Conservation (phyloP, 2,888 invertebrate species). For the Ceramica pisi region DNA sequence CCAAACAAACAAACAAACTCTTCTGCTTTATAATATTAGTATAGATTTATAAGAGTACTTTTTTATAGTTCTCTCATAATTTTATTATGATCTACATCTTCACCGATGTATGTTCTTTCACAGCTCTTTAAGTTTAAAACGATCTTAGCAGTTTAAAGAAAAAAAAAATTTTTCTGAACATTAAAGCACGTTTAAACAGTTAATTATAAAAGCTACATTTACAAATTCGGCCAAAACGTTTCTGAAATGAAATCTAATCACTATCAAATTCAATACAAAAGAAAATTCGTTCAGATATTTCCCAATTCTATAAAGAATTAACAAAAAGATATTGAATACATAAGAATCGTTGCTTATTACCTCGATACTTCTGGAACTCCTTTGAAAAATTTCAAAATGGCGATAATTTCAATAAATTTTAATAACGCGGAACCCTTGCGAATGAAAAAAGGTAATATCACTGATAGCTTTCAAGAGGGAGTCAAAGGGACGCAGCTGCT, state of each 20-base stretch:
- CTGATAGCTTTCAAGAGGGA: constrained; percentile 70
- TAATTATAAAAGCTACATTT: neutral
- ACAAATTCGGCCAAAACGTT: neutral
- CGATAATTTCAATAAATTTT: constrained; percentile 73
- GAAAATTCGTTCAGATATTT: constrained; percentile 35
- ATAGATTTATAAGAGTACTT: no score
- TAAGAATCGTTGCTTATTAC: constrained; percentile 54
- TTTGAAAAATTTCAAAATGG: constrained; percentile 58
- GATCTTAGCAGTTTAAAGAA: neutral
- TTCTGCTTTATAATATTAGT: no score
- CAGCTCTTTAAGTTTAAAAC: neutral
- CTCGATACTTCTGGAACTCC: constrained; percentile 46
- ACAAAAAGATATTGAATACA: constrained; percentile 48
- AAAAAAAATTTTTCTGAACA: neutral
- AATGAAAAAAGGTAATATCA: constrained; percentile 73
- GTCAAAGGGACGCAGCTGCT: constrained; percentile 70
- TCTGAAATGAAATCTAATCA: neutral
- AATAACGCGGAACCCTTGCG: constrained; percentile 69
- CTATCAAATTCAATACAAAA: neutral
- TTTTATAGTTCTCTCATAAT: neutral
- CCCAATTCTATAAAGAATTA: constrained; percentile 40
- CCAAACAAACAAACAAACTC: no score
- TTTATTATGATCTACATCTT: neutral
- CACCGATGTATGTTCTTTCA: no score
- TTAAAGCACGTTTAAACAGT: neutral